Evolutionary conservation across 2,888 invertebrate genomes (phyloP).

Genomic region (Leucania comma): DNA sequence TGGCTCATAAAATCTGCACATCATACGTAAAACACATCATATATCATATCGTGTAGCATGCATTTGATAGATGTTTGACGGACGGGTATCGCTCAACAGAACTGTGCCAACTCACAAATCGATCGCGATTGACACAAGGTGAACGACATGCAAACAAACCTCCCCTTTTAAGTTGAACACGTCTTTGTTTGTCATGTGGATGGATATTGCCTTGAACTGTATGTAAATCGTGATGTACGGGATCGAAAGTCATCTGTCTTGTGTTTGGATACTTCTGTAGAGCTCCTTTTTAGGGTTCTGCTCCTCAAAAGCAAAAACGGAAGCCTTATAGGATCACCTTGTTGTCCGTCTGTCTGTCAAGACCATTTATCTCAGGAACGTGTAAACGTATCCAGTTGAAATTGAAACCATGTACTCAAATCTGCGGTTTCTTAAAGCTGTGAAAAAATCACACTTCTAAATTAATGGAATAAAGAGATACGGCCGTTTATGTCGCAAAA

Average conservation of each 20-base stretch:
- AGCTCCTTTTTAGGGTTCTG: background rate
- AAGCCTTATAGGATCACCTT: too few relatives aligned
- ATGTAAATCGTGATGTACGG: conserved; percentile 27
- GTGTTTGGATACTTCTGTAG: conserved; percentile 21
- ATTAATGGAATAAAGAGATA: too few relatives aligned
- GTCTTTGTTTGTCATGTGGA: conserved; percentile 43
- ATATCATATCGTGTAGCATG: conserved; percentile 2
- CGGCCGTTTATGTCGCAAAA: too few relatives aligned
- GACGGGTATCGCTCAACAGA: conserved; percentile 30
- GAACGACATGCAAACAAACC: conserved; percentile 57
- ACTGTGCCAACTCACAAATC: conserved; percentile 49
- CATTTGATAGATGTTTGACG: conserved; percentile 40
- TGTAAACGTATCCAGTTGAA: too few relatives aligned
- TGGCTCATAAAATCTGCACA: conserved; percentile 33
- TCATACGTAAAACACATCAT: conserved; percentile 13
- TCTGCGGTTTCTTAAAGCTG: too few relatives aligned
- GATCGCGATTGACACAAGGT: conserved; percentile 55
- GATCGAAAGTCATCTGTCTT: conserved; percentile 16
- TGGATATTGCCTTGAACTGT: conserved; percentile 47
- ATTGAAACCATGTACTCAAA: too few relatives aligned
- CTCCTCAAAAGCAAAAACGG: too few relatives aligned
- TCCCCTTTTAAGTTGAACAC: conserved; percentile 58
- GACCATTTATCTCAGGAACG: too few relatives aligned
- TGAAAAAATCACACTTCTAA: too few relatives aligned
- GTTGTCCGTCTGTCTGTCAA: too few relatives aligned